Base-by-base conservation (phyloP, 1,140 invertebrate genomes). In the Battus philenor region DNA sequence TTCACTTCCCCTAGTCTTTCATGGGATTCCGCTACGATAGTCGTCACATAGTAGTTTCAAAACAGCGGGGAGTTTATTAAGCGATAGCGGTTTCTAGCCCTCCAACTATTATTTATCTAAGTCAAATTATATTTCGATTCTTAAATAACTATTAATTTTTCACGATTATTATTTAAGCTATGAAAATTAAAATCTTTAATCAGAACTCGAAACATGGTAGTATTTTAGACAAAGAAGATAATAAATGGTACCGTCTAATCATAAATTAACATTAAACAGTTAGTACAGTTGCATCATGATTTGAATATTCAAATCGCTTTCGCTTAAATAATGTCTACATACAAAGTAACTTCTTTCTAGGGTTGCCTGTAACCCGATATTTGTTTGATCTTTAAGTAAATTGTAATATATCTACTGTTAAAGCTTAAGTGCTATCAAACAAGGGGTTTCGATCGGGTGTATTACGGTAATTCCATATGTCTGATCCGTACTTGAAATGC, bases 1-100 rank as follows among this genome's bases (percentile, higher is more conserved):
- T 83, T 83, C 79, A 64, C 70, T 50, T 65, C 68, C 75, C 75
- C 63, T 67, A 43, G 64, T 65, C 67, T 68, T 80, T 77, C 62
- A 72, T 61, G 53, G 77, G 76, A 79, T 83, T 83, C 75, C 60
- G 59, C 34, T 50, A 43, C 17, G n/a, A n/a, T n/a, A n/a, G n/a
- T n/a, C n/a, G n/a, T 15, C 8, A 17, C 10, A 22, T 27, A 43
- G 6, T 33, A 33, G 12, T 33, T 17, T 12, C 5, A 12, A 27
- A 27, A 39, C 15, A n/a, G 29, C 30, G 44, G 24, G 24, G 10
- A 26, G 10, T 26, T 22, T 26, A n/a, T 7, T n/a, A 7, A 26
- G 24, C 24, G 24, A 9, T 1, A 7, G 24, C 24, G n/a, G n/a
- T n/a, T n/a, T n/a, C 20, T 22, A 4, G 20, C 20, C 7, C 20